phyloP scores from a whole-genome alignment of 2,888 invertebrate genomes.

The Aphidius colemani region DNA sequence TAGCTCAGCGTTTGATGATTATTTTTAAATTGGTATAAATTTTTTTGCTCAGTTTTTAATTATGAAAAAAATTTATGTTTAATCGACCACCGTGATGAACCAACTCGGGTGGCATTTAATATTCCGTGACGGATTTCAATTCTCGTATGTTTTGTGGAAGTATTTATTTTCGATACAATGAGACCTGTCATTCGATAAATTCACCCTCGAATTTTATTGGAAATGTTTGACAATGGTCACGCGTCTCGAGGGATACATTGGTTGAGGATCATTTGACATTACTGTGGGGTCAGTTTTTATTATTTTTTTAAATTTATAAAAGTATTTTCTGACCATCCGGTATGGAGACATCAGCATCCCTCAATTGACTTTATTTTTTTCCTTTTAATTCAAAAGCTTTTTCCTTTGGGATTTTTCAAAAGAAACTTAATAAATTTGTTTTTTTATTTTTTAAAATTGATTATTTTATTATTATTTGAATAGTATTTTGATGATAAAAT shows the following conservation, averaged over 20 bases:
- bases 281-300: background rate
- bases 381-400: no score
- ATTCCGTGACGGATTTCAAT: conserved; percentile 44
- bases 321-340: no score
- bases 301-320: background rate
- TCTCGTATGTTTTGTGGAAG: conserved; percentile 33
- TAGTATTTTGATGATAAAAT: no score
- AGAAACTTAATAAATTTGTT: no score
- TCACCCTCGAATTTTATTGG: conserved; percentile 5
- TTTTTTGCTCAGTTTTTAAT: background rate
- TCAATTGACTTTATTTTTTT: no score
- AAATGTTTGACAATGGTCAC: conserved; percentile 9
- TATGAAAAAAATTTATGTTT: conserved; percentile 26
- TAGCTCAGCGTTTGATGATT: no score
- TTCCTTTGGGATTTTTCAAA: no score
- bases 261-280: conserved; percentile 10
- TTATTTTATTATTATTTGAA: no score
- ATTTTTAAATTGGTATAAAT: no score
- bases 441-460: no score
- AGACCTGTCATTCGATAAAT: conserved; percentile 33
- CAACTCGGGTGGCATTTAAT: conserved; percentile 41
- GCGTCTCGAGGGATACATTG: conserved; percentile 16
- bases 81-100: conserved; percentile 32
- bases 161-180: conserved; percentile 38
- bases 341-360: no score